Conservation (phyloP, 2,888 invertebrate genomes). For the Octonoba sinensis region DNA sequence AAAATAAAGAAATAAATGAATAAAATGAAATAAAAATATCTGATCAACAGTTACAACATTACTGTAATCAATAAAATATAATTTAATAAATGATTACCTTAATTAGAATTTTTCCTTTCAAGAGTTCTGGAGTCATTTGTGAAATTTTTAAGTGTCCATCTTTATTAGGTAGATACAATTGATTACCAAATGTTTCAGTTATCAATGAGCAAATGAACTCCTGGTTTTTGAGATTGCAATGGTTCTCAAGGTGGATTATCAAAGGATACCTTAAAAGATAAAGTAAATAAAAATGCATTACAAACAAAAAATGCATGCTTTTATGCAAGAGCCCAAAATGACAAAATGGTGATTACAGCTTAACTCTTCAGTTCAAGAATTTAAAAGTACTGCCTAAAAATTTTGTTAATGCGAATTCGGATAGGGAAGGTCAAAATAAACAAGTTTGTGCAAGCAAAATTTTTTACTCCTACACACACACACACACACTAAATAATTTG, state of each 20-base stretch:
- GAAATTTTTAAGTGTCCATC: slow-evolving; percentile 51
- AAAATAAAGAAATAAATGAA: neutral
- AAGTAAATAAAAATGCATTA: neutral
- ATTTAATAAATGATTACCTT: slow-evolving; percentile 67
- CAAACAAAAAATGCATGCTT: neutral
- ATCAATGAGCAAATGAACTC: slow-evolving; percentile 71
- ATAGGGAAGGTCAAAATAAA: no score
- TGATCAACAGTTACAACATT: neutral
- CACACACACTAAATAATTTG: no score
- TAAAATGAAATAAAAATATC: neutral
- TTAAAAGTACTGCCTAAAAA: no score
- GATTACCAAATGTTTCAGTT: slow-evolving; percentile 70
- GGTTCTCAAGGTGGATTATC: slow-evolving; percentile 74
- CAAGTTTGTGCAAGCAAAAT: no score
- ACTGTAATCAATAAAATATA: neutral
- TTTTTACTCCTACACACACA: no score
- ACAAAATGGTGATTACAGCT: no score
- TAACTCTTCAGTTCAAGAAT: no score
- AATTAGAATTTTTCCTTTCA: slow-evolving; percentile 71
- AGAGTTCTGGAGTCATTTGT: slow-evolving; percentile 71
- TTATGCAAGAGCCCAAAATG: no score
- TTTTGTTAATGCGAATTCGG: no score
- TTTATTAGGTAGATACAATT: slow-evolving; percentile 67
- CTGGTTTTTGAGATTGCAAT: slow-evolving; percentile 73
- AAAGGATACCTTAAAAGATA: slow-evolving; percentile 72